Evolutionary conservation across 37 sponge, comb jelly and placozoan genomes (phyloP), one percentile per base, ranked within the genome.

Genomic region (Tethya wilhelma): DNA sequence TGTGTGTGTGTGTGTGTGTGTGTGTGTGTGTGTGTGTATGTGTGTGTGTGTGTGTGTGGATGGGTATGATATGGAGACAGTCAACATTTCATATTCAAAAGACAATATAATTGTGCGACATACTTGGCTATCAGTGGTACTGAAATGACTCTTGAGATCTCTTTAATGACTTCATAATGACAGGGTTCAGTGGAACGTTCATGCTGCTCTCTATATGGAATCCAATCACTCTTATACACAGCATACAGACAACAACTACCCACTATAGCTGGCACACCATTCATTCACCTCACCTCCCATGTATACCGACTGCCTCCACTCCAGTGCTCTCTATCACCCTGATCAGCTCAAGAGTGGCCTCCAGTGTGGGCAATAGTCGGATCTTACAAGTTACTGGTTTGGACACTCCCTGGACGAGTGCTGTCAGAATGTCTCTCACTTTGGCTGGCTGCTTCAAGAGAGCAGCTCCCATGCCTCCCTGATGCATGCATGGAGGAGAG

Each of bases 381-480:
- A 98, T 98, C 76, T 98, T 98, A 72, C 97, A 96, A 0, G 97
- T 98, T 59, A 98, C 89, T 8, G 99, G 99, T 12, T 58, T 75
- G n/a, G 70, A 80, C 11, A 92, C 75, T 0, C 78, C 74, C 26
- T 75, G 44, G n/a, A 96, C 95, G 1, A 98, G 84, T 17, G 82
- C 75, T 0, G 88, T 70, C 62, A 98, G 85, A 28, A 98, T 98
- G 84, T 89, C 84, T 31, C 70, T 78, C 29, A 95, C 86, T 49
- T 79, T 91, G 31, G 94, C 89, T 14, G 97, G 97, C 41, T 96
- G 65, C 5, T 56, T 92, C 25, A 98, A 77, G 37, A 98, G 81
- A 7, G 97, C 95, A 20, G 95, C 95, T 4, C 99, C 99, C 99
- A 98, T 98, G 4, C 97, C 97, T 38, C 97, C 97, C 90, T 92